phyloP scores from a whole-genome alignment of 2,888 invertebrate genomes.

The Loripinus fragilis region DNA sequence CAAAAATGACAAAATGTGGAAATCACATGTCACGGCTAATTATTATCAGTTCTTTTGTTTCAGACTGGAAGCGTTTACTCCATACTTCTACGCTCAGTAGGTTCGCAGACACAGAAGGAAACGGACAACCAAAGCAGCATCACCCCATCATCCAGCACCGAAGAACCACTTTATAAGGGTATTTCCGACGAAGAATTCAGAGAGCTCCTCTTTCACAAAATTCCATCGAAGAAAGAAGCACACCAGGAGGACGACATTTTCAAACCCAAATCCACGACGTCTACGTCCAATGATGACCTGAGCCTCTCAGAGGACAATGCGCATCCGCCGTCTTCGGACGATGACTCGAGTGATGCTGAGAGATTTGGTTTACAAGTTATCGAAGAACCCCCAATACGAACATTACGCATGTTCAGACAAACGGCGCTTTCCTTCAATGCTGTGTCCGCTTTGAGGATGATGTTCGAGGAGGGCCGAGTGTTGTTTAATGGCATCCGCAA shows the following conservation, averaged over 20 bases:
- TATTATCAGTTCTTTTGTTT: constrained; percentile 5
- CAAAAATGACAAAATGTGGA: too few relatives aligned
- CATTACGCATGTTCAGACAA: neutral
- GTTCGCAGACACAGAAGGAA: constrained; percentile 35
- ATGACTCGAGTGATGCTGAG: constrained; percentile 39
- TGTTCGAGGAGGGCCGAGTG: constrained; percentile 36
- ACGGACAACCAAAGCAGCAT: neutral
- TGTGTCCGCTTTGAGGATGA: constrained; percentile 31
- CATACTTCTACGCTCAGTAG: constrained; percentile 38
- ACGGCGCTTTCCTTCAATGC: constrained; percentile 22
- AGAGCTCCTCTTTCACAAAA: constrained; percentile 32
- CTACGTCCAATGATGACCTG: constrained; percentile 8
- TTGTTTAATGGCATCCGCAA: constrained; percentile 37
- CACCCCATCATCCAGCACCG: neutral
- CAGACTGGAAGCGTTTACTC: constrained; percentile 40
- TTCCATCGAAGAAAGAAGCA: constrained; percentile 13
- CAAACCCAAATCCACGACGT: neutral
- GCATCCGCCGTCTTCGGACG: constrained; percentile 37
- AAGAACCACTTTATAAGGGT: neutral
- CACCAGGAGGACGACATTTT: neutral
- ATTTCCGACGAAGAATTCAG: constrained; percentile 29
- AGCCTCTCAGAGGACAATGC: constrained; percentile 36
- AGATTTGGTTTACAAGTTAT: constrained; percentile 36
- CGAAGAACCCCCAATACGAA: constrained; percentile 27
- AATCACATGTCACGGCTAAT: too few relatives aligned